A percentile compares a stretch with the other conserved stretches of the same genome.
Evolutionary conservation across 2,888 invertebrate species (phyloP).

Genomic region (Gymnosoma rotundatum): DNA sequence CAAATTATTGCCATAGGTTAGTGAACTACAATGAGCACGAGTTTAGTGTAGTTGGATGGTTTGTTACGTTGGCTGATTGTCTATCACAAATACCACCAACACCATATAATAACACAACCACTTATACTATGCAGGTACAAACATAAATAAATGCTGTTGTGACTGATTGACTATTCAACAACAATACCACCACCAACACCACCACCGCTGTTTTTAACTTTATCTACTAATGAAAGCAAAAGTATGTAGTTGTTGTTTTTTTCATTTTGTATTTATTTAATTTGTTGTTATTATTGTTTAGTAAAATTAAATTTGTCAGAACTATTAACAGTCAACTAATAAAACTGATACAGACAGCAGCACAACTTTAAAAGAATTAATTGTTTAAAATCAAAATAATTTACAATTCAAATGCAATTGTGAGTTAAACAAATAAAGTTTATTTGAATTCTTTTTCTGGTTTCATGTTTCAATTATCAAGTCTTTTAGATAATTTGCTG

Average conservation of each 20-base stretch:
- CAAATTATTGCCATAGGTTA: conserved; percentile 81
- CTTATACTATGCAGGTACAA: neutral
- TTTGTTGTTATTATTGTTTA: conserved; percentile 53
- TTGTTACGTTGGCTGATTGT: conserved; percentile 40
- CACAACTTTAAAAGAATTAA: conserved; percentile 23
- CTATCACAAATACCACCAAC: conserved; percentile 35
- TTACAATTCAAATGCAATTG: neutral
- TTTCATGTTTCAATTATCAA: neutral
- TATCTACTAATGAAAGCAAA: conserved; percentile 76
- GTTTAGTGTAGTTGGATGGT: conserved; percentile 56
- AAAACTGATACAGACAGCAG: neutral
- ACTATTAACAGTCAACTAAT: conserved; percentile 42
- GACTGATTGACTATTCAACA: conserved; percentile 46
- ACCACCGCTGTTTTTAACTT: conserved; percentile 59
- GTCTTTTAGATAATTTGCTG: conserved; percentile 11
- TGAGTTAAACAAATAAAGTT: neutral
- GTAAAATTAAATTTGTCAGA: conserved; percentile 65
- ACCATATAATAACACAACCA: neutral
- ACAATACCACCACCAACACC: conserved; percentile 35
- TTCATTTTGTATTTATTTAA: conserved; percentile 13
- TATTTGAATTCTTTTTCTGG: neutral
- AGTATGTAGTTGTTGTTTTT: conserved; percentile 69
- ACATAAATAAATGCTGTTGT: neutral
- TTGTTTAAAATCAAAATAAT: neutral
- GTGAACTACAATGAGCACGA: conserved; percentile 73